These are phyloP conservation scores for Stigmatopora argus DNA, from an alignment of 2,113 vertebrate species.

Conservation along the genomic window DNA sequence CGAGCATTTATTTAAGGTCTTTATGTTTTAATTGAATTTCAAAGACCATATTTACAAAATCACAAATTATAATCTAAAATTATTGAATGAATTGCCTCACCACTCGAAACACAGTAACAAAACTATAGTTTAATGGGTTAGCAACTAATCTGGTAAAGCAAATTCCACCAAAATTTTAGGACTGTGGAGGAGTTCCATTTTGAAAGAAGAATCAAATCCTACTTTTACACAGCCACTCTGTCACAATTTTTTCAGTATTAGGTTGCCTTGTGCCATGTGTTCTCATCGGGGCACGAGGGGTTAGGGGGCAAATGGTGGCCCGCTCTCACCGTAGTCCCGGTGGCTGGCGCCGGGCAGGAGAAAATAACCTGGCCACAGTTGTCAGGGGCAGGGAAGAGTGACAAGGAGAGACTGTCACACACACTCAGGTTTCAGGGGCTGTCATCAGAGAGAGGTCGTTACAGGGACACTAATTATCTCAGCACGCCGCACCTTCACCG, in stretches of 20 bases:
- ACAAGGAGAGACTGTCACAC: slow-evolving; percentile 65
- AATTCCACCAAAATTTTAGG: too few relatives aligned
- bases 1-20: too few relatives aligned
- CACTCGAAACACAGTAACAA: too few relatives aligned
- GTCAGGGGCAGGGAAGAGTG: slow-evolving; percentile 67
- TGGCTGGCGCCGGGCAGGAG: slow-evolving; percentile 71
- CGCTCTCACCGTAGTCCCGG: slow-evolving; percentile 48
- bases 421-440: slow-evolving; percentile 70
- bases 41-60: too few relatives aligned
- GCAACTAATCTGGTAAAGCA: neutral
- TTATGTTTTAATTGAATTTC: too few relatives aligned
- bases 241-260: slow-evolving; percentile 56
- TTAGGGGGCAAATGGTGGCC: slow-evolving; percentile 62
- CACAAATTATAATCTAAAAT: too few relatives aligned
- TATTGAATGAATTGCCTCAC: too few relatives aligned
- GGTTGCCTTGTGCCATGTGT: slow-evolving; percentile 47
- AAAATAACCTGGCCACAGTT: slow-evolving; percentile 74
- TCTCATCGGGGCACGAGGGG: slow-evolving; percentile 46
- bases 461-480: slow-evolving; percentile 77
- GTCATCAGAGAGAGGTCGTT: slow-evolving; percentile 76
- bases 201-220: neutral
- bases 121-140: neutral
- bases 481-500: slow-evolving; percentile 24
- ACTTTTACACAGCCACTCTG: slow-evolving; percentile 1
- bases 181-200: neutral